A percentile compares a stretch with the other conserved stretches of the same genome.
Evolutionary conservation across 2,797 vertebrate species (phyloP).

Genomic region (Sebastes nivosus): DNA sequence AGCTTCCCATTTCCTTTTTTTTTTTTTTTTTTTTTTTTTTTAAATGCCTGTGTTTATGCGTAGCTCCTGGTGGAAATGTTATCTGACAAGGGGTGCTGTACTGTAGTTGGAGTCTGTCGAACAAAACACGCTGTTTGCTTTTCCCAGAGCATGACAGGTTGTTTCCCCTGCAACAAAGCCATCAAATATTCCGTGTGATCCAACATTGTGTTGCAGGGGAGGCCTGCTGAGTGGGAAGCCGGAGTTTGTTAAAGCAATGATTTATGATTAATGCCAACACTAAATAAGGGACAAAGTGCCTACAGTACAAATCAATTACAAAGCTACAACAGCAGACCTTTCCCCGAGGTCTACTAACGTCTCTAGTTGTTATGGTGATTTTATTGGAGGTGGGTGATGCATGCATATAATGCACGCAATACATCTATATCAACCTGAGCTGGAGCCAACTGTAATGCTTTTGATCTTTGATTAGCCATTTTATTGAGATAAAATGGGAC

Average conservation of each 20-base stretch:
- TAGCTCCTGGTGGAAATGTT: conserved; percentile 78
- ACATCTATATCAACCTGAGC: conserved; percentile 78
- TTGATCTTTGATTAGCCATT: conserved; percentile 78
- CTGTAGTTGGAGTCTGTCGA: conserved; percentile 77
- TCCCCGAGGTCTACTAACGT: conserved; percentile 81
- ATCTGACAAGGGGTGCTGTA: conserved; percentile 77
- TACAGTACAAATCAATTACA: conserved; percentile 86
- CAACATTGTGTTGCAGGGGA: conserved; percentile 81
- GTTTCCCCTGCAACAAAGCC: conserved; percentile 86
- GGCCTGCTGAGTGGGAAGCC: conserved; percentile 84
- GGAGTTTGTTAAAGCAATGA: conserved; percentile 87
- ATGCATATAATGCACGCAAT: conserved; percentile 72
- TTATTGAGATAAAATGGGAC: conserved; percentile 79
- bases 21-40: background rate
- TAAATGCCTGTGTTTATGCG: conserved; percentile 48
- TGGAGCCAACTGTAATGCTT: conserved; percentile 74
- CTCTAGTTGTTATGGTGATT: conserved; percentile 82
- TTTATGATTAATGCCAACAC: conserved; percentile 88
- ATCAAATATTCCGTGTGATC: conserved; percentile 85
- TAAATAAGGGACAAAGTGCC: conserved; percentile 86
- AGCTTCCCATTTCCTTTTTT: conserved; percentile 27
- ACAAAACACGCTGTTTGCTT: conserved; percentile 83
- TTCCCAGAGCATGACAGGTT: conserved; percentile 85
- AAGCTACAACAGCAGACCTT: conserved; percentile 81
- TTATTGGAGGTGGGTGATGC: conserved; percentile 82